These are phyloP conservation scores for Cololabis saira DNA, from an alignment of 2,113 vertebrate species.

Conservation along the genomic window DNA sequence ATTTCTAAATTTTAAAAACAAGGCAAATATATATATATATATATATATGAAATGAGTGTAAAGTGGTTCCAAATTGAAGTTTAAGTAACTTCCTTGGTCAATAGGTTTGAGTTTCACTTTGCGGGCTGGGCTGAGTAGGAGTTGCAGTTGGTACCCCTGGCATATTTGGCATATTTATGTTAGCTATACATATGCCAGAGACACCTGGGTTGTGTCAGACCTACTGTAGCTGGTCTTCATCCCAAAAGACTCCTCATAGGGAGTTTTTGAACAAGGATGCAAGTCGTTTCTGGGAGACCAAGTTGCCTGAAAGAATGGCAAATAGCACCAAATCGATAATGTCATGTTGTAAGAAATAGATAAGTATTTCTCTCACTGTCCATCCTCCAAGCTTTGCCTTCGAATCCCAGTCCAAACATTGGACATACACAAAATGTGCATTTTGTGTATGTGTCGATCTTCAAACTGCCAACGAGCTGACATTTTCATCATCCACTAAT, in stretches of 20 bases:
- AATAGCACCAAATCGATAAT: background rate
- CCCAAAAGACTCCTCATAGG: background rate
- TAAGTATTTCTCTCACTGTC: slow-evolving; percentile 11
- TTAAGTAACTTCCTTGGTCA: no score
- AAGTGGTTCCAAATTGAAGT: no score
- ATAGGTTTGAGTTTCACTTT: background rate
- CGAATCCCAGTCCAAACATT: slow-evolving; percentile 33
- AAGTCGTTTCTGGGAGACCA: background rate
- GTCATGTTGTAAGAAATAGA: background rate
- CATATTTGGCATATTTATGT: slow-evolving; percentile 8
- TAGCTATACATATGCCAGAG: background rate
- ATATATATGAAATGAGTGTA: no score
- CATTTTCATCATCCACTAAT: slow-evolving; percentile 31
- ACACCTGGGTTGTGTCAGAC: background rate
- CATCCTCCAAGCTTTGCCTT: slow-evolving; percentile 21
- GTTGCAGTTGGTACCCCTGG: background rate
- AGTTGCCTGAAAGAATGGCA: background rate
- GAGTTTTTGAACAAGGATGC: background rate
- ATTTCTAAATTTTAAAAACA: no score
- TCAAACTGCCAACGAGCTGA: slow-evolving; percentile 31
- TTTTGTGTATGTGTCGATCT: slow-evolving; percentile 19
- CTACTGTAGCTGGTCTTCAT: background rate
- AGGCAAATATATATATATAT: background rate
- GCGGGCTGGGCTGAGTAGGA: slow-evolving; percentile 1
- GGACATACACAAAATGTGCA: slow-evolving; percentile 5